phyloP scores from a whole-genome alignment of 2,888 invertebrate genomes.

The Catocala sponsa region DNA sequence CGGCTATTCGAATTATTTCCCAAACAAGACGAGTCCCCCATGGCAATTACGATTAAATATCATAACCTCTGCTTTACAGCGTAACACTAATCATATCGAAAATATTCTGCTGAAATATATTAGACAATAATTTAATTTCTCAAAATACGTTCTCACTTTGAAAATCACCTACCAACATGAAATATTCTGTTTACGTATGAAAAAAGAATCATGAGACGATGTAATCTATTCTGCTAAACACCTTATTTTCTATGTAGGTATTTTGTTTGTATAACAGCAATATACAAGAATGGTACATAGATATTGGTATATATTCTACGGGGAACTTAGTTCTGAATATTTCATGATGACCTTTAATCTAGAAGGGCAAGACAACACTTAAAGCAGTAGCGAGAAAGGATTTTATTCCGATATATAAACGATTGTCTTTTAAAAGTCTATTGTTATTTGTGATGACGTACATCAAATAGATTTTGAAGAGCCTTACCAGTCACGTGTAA shows the following conservation, averaged over 20 bases:
- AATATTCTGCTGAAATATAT: constrained; percentile 81
- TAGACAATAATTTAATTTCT: constrained; percentile 75
- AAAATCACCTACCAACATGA: constrained; percentile 65
- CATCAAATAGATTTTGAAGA: constrained; percentile 7
- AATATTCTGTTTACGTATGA: constrained; percentile 50
- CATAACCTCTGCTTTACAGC: constrained; percentile 77
- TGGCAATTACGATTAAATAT: constrained; percentile 78
- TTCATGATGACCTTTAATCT: constrained; percentile 41
- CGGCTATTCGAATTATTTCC: constrained; percentile 36
- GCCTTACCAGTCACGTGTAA: constrained; percentile 19
- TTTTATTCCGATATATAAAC: constrained; percentile 29
- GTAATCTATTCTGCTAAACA: constrained; percentile 23
- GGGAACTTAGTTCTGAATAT: constrained; percentile 36
- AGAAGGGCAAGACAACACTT: constrained; percentile 57
- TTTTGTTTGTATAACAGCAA: constrained; percentile 16
- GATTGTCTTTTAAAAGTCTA: constrained; percentile 16
- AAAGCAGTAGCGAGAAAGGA: constrained; percentile 54
- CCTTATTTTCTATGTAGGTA: constrained; percentile 29
- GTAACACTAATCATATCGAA: constrained; percentile 82
- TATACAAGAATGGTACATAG: constrained; percentile 10
- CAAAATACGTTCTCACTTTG: constrained; percentile 73
- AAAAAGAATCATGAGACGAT: constrained; percentile 14
- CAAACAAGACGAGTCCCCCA: constrained; percentile 49
- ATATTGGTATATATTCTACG: constrained; percentile 14
- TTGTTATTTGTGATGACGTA: constrained; percentile 14